phyloP scores from a whole-genome alignment of 2,797 vertebrate genomes.

The Crypturellus tataupa region DNA sequence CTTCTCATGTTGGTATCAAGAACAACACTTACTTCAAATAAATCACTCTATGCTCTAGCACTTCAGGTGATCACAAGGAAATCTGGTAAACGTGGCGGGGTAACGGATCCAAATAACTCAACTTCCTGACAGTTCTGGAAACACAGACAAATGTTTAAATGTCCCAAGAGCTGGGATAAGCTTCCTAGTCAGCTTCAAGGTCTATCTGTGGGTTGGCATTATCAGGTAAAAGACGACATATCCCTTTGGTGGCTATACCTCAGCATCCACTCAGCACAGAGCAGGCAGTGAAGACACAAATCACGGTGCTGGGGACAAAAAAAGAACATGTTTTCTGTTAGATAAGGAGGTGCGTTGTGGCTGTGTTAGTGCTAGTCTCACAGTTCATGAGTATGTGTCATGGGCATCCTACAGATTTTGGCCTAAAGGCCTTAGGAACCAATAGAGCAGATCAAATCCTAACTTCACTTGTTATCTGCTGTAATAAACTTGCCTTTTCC shows the following conservation, averaged over 20 bases:
- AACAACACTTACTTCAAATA: conserved; percentile 15
- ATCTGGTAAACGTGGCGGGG: not conserved
- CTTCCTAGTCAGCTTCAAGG: not conserved
- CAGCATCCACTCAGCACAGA: not conserved
- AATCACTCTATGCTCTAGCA: not conserved
- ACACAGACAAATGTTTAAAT: not conserved
- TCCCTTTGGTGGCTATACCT: not conserved
- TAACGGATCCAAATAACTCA: not conserved
- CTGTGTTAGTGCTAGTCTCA: not conserved
- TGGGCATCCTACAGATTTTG: not conserved
- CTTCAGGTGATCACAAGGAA: not conserved
- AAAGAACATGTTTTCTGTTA: not conserved
- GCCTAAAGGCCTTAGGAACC: not conserved
- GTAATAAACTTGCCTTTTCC: not conserved
- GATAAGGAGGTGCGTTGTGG: not conserved
- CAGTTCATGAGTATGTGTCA: not conserved
- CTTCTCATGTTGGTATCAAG: not conserved
- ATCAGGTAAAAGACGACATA: not conserved
- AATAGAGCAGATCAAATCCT: not conserved
- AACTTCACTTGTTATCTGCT: not conserved
- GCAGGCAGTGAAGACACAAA: not conserved
- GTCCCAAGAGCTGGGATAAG: not conserved
- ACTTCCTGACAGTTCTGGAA: not conserved
- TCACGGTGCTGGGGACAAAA: not conserved
- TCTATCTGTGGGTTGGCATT: not conserved